A percentile compares a stretch with the other conserved stretches of the same genome.
These are phyloP conservation scores for Ceratina australensis DNA, from an alignment of 1,140 invertebrate species.

Conservation along the genomic window DNA sequence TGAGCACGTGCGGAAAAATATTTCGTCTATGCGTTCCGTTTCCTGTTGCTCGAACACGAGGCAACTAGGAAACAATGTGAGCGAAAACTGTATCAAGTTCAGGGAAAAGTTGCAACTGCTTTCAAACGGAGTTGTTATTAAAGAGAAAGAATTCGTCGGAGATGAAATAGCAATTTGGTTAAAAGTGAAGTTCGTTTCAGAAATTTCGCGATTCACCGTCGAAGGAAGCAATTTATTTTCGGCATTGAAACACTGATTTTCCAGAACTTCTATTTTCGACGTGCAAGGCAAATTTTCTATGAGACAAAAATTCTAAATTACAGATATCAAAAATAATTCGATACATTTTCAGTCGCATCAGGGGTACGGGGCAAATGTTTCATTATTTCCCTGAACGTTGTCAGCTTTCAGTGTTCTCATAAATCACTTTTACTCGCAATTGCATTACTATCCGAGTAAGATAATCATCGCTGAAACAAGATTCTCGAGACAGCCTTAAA, in stretches of 20 bases:
- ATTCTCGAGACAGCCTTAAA: neutral
- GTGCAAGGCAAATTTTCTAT: neutral
- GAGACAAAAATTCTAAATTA: too few species aligned
- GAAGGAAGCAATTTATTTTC: neutral
- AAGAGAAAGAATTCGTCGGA: neutral
- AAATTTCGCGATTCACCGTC: neutral
- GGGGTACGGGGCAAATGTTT: too few species aligned
- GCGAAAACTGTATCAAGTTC: conserved; percentile 17
- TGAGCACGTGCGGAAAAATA: conserved; percentile 20
- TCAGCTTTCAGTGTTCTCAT: neutral
- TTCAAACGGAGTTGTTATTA: conserved; percentile 10
- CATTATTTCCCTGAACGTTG: neutral
- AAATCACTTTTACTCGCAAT: neutral
- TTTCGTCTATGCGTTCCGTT: conserved; percentile 11
- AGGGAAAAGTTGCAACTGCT: conserved; percentile 16
- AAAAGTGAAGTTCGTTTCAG: neutral
- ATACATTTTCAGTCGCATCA: too few species aligned
- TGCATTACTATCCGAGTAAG: neutral
- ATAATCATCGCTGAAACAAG: neutral
- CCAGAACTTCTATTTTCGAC: neutral
- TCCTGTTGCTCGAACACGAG: conserved; percentile 2
- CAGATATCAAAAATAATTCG: too few species aligned
- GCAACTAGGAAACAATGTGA: neutral
- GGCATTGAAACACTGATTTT: neutral
- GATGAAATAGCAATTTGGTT: conserved; percentile 7